Percentiles rank a stretch among this genome's conserved stretches.
Conservation (phyloP, 2,797 vertebrate genomes). For the Cygnus olor region DNA sequence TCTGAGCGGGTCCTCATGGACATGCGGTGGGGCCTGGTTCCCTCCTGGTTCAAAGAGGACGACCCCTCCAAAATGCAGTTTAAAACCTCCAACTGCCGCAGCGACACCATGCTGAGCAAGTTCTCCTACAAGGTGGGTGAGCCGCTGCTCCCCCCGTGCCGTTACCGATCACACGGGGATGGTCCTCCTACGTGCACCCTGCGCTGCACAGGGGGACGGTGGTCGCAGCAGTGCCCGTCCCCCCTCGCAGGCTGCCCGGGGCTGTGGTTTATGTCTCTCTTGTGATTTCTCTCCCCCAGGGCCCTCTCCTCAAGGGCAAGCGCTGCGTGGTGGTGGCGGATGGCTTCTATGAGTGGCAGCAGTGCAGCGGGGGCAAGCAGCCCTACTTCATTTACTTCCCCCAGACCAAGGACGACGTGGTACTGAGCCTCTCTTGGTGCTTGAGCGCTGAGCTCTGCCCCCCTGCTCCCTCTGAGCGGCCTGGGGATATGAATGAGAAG, state of each 20-base stretch:
- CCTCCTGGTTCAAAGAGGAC: constrained; percentile 90
- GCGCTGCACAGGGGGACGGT: neutral
- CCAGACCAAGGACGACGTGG: constrained; percentile 73
- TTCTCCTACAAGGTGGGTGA: constrained; percentile 94
- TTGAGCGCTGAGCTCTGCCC: neutral
- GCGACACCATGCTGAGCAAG: constrained; percentile 91
- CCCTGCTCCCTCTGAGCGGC: neutral
- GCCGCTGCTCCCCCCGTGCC: neutral
- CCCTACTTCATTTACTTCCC: constrained; percentile 97
- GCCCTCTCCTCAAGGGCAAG: constrained; percentile 89
- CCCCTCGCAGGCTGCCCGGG: neutral
- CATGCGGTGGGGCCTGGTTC: constrained; percentile 97
- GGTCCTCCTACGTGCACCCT: neutral
- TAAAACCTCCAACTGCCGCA: constrained; percentile 93
- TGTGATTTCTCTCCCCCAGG: constrained; percentile 73
- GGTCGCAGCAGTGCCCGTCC: neutral
- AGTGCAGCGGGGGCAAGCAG: constrained; percentile 82
- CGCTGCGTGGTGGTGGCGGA: constrained; percentile 95
- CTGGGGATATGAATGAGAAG: neutral
- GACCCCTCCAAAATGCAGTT: constrained; percentile 90
- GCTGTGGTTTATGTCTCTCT: neutral
- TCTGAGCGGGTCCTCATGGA: constrained; percentile 88
- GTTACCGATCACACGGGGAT: neutral
- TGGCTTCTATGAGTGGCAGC: constrained; percentile 96
- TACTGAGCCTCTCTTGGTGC: neutral